A percentile compares a stretch with the other conserved stretches of the same genome.
Conservation (phyloP, 2,797 vertebrate species). For the Selene dorsalis region DNA sequence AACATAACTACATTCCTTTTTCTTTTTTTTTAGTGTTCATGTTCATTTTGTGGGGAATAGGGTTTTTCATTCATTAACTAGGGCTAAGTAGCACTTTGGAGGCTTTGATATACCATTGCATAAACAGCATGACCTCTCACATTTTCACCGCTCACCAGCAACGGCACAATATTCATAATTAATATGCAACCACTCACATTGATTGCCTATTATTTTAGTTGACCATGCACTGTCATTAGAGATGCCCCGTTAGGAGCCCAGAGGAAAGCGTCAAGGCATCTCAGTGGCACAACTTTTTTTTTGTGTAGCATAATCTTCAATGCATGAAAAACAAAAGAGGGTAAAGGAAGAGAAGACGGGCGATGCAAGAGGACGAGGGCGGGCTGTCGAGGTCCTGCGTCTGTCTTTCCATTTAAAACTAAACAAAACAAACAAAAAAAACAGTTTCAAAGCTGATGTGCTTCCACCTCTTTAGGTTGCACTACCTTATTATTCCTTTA, state of each 20-base stretch:
- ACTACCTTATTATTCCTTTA: slow-evolving; percentile 66
- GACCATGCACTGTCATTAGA: slow-evolving; percentile 56
- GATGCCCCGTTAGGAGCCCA: slow-evolving; percentile 22
- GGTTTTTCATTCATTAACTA: slow-evolving; percentile 49
- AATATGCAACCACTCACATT: slow-evolving; percentile 49
- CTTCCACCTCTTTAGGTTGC: slow-evolving; percentile 51
- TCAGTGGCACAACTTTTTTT: background rate
- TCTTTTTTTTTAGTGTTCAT: slow-evolving; percentile 13
- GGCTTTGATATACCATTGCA: slow-evolving; percentile 51
- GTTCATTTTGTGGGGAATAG: slow-evolving; percentile 35
- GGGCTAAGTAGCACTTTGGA: slow-evolving; percentile 55
- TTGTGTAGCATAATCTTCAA: slow-evolving; percentile 14
- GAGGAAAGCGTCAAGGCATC: background rate
- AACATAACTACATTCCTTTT: slow-evolving; percentile 27
- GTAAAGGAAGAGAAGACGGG: slow-evolving; percentile 7
- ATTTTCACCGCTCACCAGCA: slow-evolving; percentile 49
- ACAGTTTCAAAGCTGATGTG: slow-evolving; percentile 65
- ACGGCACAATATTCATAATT: slow-evolving; percentile 63
- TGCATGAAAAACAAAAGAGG: slow-evolving; percentile 27
- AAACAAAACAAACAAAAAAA: slow-evolving; percentile 36
- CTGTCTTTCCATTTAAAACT: slow-evolving; percentile 42
- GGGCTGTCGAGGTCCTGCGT: slow-evolving; percentile 24
- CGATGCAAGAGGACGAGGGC: background rate
- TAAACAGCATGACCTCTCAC: slow-evolving; percentile 50
- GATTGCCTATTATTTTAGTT: slow-evolving; percentile 64